Evolutionary conservation across 1,140 invertebrate genomes (phyloP), one percentile per base, ranked within the genome.

Genomic region (Pseudomyrmex concolor): DNA sequence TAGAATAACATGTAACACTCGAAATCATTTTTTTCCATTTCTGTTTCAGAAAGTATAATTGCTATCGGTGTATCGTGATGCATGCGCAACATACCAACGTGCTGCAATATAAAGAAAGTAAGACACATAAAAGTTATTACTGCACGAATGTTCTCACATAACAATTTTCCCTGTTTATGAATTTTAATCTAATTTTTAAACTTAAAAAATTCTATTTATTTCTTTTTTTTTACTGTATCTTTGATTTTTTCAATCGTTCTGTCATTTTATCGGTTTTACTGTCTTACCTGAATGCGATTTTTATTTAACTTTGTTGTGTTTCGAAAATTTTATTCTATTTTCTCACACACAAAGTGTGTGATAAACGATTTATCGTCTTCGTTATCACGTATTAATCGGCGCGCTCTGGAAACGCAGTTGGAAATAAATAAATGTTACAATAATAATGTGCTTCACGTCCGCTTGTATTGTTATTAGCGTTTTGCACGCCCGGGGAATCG

Each of bases 21-120:
- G 17, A n/a, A 67, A 77, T 34, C 43, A 25, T 60, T 68, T 68
- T 34, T 48, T 9, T 9, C 10, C 19, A 4, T 87, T 85, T 89
- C 50, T 91, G 84, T 95, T 95, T 19, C 92, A 95, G 95, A 17
- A 84, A 90, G 10, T 94, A 95, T 2, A 94, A 92, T 13, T 96
- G 96, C 90, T 95, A 94, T 81, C 94, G 96, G 5, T 97, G 96
- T 89, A 93, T 97, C 57, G 96, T 96, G 0, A 96, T 97, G 86
- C 96, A 96, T 85, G 95, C 95, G 84, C 96, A 96, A 89, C 96
- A 97, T 90, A 85, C 92, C 5, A 97, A 97, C 86, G 96, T 97
- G 15, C 94, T 97, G 19, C 96, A 97, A 90, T 97, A 96, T 88
- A 97, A 97, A 95, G 96, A 97, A 94, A 96, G 96, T 97, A 94